Conservation (phyloP, 2,113 vertebrate genomes). For the Carassius carassius region DNA sequence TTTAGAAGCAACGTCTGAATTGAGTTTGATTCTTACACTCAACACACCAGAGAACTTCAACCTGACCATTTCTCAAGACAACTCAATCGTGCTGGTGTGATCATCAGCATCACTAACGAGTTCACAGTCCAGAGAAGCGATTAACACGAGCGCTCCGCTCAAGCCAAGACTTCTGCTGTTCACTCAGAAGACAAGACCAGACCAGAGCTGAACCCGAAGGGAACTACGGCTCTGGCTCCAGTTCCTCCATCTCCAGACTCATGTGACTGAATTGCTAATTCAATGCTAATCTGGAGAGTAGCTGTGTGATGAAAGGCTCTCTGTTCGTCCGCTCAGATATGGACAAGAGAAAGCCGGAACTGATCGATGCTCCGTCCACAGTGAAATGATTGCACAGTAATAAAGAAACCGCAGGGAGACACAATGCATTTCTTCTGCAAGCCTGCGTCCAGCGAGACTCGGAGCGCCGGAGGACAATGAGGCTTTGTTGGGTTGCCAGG, state of each 20-base stretch:
- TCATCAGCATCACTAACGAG: background rate
- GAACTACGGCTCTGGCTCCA: slow-evolving; percentile 9
- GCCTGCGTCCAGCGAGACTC: slow-evolving; percentile 7
- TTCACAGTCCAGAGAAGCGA: background rate
- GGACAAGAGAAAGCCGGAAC: background rate
- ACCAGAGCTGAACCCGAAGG: background rate
- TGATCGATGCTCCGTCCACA: background rate
- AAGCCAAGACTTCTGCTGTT: background rate
- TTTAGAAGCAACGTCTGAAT: background rate
- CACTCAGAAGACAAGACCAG: background rate
- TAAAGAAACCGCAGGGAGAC: slow-evolving; percentile 14
- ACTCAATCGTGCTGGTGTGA: background rate
- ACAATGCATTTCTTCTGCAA: slow-evolving; percentile 5
- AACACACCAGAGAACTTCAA: background rate
- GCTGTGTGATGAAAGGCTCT: slow-evolving; percentile 46
- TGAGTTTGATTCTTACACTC: no score
- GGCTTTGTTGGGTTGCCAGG: slow-evolving; percentile 38
- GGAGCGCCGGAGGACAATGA: slow-evolving; percentile 38
- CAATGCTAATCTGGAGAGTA: slow-evolving; percentile 38
- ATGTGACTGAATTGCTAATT: slow-evolving; percentile 56
- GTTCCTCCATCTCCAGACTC: slow-evolving; percentile 21
- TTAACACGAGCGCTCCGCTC: background rate
- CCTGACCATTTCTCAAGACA: background rate
- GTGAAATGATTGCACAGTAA: slow-evolving; percentile 11
- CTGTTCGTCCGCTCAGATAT: slow-evolving; percentile 44